phyloP scores from a whole-genome alignment of 2,888 invertebrate genomes.

The Neoascia interrupta region DNA sequence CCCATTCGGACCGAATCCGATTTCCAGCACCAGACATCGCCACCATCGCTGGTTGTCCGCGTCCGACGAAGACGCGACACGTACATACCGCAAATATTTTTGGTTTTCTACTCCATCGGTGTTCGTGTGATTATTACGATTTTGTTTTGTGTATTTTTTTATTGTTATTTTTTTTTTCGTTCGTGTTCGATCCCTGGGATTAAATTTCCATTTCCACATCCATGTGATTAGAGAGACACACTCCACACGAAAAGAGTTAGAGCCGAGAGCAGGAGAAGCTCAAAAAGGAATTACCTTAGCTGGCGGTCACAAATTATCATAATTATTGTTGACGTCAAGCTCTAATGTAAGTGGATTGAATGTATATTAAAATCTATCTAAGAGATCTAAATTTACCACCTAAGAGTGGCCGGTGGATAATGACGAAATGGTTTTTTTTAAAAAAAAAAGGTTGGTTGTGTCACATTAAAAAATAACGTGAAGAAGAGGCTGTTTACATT shows the following conservation, averaged over 20 bases:
- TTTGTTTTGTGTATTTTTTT: conserved; percentile 4
- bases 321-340: conserved; percentile 66
- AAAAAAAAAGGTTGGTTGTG: no score
- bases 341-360: conserved; percentile 52
- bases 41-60: conserved; percentile 39
- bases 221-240: conserved; percentile 47
- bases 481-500: no score
- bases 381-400: neutral
- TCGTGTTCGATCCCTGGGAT: conserved; percentile 48
- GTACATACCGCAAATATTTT: conserved; percentile 65
- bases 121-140: conserved; percentile 49
- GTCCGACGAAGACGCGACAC: conserved; percentile 27
- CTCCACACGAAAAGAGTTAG: neutral
- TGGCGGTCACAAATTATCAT: conserved; percentile 58
- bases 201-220: conserved; percentile 54
- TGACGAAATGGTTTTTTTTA: neutral
- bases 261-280: conserved; percentile 1
- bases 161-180: conserved; percentile 32
- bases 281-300: conserved; percentile 55
- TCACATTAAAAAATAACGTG: no score
- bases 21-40: conserved; percentile 30
- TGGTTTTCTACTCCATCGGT: conserved; percentile 45
- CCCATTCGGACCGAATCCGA: no score
- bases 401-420: neutral
- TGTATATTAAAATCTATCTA: neutral